Base-by-base conservation (phyloP, 2,113 vertebrate genomes). In the Podiceps cristatus region DNA sequence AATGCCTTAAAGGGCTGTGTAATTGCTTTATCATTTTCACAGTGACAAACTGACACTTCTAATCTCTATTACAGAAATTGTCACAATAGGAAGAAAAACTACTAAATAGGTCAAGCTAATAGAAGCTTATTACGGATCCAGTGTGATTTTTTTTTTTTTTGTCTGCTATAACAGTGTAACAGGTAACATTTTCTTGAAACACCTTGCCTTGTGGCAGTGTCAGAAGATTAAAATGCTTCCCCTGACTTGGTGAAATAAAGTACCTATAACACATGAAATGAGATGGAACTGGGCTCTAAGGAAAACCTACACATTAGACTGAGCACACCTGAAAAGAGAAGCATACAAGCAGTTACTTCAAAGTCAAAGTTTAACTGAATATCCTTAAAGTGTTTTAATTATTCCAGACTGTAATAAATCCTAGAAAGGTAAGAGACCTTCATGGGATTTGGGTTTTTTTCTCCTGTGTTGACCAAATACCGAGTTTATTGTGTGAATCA, bases 71-170 rank as follows among this genome's bases (percentile, higher is more conserved):
- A 80, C 27, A 85, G 88, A 86, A 79, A 76, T 56, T 53, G 52
- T 44, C 59, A 66, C 33, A 53, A 64, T 86, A 62, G 28, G 40
- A 86, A 31, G 7, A 42, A 92, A 73, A 71, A 20, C 12, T 74
- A 91, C 45, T 85, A 90, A 93, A 92, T 77, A 82, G 67, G 72
- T 88, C 94, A 97, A 94, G 71, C 50, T 88, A 97, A 83, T 83
- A 96, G 88, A 95, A 91, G 52, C 53, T 42, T 79, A 55, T 74
- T 87, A 96, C 25, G 18, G 50, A 67, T 62, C 35, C 56, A 47
- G 4, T 6, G 15, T 25, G 31, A 11, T 7, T 17, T 45, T 79
- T 40, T n/a, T 50, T 71, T 37, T 63, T 75, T 72, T 14, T 33
- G 11, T 24, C 60, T 72, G 9, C 58, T 88, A 0, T 52, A 93